Evolutionary conservation across 2,888 invertebrate species (phyloP).

Genomic region (Scaptomyza parva): DNA sequence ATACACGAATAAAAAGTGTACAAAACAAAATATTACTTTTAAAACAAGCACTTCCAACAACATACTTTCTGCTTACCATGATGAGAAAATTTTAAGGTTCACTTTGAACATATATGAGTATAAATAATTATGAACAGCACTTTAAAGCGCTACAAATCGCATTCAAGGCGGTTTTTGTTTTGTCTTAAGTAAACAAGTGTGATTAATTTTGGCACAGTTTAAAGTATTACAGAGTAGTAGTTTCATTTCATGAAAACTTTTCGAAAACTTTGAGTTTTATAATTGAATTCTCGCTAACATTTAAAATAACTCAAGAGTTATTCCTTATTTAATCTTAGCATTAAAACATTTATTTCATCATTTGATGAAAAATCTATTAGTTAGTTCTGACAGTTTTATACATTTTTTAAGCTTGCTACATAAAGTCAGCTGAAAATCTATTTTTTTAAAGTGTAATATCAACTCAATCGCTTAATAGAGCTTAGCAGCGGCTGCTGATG

Average conservation of each 20-base stretch:
- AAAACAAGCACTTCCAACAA: conserved; percentile 58
- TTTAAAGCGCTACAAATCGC: not conserved
- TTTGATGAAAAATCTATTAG: not conserved
- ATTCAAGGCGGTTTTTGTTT: not conserved
- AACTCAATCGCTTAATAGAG: not conserved
- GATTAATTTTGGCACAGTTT: too few species aligned
- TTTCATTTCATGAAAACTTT: too few species aligned
- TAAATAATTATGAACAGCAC: not conserved
- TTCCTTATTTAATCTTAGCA: not conserved
- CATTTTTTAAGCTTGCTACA: too few species aligned
- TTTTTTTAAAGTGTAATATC: not conserved
- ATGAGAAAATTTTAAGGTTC: conserved; percentile 68
- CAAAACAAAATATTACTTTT: conserved; percentile 59
- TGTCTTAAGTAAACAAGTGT: not conserved
- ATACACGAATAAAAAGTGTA: conserved; percentile 51
- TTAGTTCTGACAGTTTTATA: too few species aligned
- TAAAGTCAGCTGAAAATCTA: too few species aligned
- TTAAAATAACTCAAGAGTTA: not conserved
- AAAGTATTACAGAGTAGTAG: too few species aligned
- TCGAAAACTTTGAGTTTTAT: not conserved
- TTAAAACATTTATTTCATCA: not conserved
- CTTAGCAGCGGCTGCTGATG: not conserved
- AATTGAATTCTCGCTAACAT: not conserved
- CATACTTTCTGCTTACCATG: conserved; percentile 53
- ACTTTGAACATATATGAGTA: conserved; percentile 17